Percentiles rank a stretch among this genome's conserved stretches.
Conservation (phyloP, 2,888 invertebrate species). For the Ectemnius continuus region DNA sequence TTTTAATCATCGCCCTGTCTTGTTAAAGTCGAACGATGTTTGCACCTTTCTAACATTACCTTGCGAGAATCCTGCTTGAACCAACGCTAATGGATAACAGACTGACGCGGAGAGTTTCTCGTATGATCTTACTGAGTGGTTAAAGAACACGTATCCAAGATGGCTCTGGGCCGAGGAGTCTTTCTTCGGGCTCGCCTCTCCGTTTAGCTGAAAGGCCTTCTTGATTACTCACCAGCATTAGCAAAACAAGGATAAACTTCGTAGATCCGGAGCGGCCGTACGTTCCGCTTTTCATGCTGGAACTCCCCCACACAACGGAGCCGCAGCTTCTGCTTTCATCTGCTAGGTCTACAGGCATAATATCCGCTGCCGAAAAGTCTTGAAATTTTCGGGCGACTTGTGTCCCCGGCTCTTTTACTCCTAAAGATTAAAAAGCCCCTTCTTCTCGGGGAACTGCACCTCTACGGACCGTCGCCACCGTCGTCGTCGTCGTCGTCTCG, state of each 20-base stretch:
- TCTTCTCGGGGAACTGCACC: slow-evolving; percentile 9
- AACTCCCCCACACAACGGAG: not conserved
- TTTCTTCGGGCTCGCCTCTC: no score
- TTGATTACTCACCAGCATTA: slow-evolving; percentile 26
- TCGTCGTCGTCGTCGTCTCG: not conserved
- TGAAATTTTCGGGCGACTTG: slow-evolving; percentile 36
- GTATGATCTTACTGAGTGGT: no score
- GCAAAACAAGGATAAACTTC: slow-evolving; percentile 13
- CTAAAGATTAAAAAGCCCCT: slow-evolving; percentile 45
- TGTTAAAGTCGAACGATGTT: not conserved
- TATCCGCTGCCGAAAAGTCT: slow-evolving; percentile 30
- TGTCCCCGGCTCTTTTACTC: slow-evolving; percentile 30
- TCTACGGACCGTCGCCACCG: not conserved
- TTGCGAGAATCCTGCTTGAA: not conserved
- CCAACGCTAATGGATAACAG: no score
- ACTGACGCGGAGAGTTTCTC: no score
- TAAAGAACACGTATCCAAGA: no score
- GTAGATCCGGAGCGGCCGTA: not conserved
- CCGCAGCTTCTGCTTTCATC: slow-evolving; percentile 34
- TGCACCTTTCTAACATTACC: not conserved
- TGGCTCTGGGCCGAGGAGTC: no score
- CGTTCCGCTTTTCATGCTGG: slow-evolving; percentile 5
- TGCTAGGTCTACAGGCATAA: slow-evolving; percentile 15
- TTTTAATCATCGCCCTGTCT: slow-evolving; percentile 14
- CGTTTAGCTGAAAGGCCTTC: not conserved